These are phyloP conservation scores for Anabacerthia variegaticeps DNA, from an alignment of 2,797 vertebrate species.

Conservation along the genomic window DNA sequence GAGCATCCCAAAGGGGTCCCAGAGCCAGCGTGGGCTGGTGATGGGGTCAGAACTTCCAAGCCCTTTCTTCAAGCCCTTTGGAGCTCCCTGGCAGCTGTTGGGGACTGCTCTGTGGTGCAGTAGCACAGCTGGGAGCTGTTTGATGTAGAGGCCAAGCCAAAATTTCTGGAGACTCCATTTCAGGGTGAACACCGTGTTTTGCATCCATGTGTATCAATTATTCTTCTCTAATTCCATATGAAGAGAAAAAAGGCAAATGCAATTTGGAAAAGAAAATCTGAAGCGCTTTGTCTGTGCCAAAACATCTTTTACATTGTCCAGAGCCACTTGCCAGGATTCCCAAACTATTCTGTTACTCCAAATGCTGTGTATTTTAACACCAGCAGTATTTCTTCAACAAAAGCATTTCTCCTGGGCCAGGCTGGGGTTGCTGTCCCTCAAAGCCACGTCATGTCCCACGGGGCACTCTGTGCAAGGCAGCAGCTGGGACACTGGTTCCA, in stretches of 20 bases:
- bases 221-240: background rate
- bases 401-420: background rate
- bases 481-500: background rate
- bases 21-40: background rate
- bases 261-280: background rate
- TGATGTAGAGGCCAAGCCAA: background rate
- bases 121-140: fast-evolving
- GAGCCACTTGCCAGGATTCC: background rate
- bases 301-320: background rate
- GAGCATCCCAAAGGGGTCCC: background rate
- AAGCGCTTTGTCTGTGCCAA: background rate
- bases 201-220: too few relatives aligned
- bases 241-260: background rate
- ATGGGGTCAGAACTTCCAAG: background rate
- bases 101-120: background rate
- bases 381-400: background rate
- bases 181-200: background rate
- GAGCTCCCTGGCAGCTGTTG: background rate
- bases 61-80: background rate
- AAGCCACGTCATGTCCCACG: background rate
- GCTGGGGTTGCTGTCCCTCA: background rate
- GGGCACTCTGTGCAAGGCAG: background rate
- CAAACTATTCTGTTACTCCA: background rate
- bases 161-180: background rate
- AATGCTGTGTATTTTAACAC: background rate